Evolutionary conservation across 2,888 invertebrate genomes (phyloP), one percentile per base, ranked within the genome.

Genomic region (Caenorhabditis sp.): DNA sequence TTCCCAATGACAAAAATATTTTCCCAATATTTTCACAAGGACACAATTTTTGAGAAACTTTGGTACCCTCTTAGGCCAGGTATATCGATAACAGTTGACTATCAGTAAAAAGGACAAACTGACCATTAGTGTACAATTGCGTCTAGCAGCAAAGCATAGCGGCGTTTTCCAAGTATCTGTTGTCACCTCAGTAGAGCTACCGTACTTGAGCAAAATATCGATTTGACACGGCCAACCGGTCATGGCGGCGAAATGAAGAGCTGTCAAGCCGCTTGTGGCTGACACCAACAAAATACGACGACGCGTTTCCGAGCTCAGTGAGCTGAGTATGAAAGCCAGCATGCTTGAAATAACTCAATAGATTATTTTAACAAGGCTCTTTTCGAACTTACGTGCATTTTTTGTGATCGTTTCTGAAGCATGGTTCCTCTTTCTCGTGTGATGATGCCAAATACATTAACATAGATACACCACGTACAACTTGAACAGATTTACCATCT

Each of bases 181-280:
- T 14, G 21, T 57, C 8, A 43, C 43, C 23, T 62, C 62, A 17
- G 54, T 43, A 10, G 31, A 31, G 12, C n/a, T 59, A 17, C 66
- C 69, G 12, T 57, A 19, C 2, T 64, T 64, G 1, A 74, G 66
- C 14, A 74, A 62, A 59, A 69, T 23, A 36, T 74, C 74, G 12
- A 74, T 43, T 58, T 74, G 74, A 37, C 74, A 74, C 5, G 74
- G 66, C 14, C 26, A 51, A 6, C 74, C 74, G n/a, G 60, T 58
- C 66, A 69, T 69, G 0, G 74, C 66, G 12, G 69, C 66, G 17
- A 69, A 54, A 36, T 74, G 74, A 21, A 69, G 60, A 21, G 57
- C 37, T 4, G 55, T 55, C 14, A 66, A 51, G 1, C 62, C 60
- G 58, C 63, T 51, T 37, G 63, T 61, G 12, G 36, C 26, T 2